These are phyloP conservation scores for Macrotrachela quadricornifera DNA, from an alignment of 1,140 invertebrate species.

Conservation along the genomic window DNA sequence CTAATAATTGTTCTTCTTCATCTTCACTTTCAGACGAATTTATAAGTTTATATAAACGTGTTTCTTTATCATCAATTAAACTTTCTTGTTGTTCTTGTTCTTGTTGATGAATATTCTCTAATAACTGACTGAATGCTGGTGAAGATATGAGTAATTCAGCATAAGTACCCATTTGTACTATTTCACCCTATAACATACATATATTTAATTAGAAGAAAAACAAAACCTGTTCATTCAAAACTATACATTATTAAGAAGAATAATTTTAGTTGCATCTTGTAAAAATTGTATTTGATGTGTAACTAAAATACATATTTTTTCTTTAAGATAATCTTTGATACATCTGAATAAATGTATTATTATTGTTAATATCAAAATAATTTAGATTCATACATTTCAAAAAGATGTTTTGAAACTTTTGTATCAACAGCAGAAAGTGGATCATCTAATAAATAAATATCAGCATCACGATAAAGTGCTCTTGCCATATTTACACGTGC, in stretches of 20 bases:
- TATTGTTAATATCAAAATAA: too few relatives aligned
- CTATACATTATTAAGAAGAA: too few relatives aligned
- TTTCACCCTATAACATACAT: too few relatives aligned
- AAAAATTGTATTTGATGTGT: slow-evolving; percentile 67
- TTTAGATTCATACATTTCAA: slow-evolving; percentile 37
- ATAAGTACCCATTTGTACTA: too few relatives aligned
- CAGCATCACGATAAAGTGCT: slow-evolving; percentile 67
- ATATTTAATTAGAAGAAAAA: too few relatives aligned
- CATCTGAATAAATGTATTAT: slow-evolving; percentile 15
- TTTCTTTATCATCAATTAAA: too few relatives aligned
- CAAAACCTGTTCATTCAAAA: too few relatives aligned
- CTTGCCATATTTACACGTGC: slow-evolving; percentile 80
- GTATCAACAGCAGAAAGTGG: slow-evolving; percentile 80
- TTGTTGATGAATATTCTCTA: too few relatives aligned
- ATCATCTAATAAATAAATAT: slow-evolving; percentile 80
- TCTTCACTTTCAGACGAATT: neutral
- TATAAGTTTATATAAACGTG: too few relatives aligned
- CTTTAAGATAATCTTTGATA: slow-evolving; percentile 40
- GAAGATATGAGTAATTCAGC: too few relatives aligned
- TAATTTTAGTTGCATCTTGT: slow-evolving; percentile 46
- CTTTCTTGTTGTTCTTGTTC: too few relatives aligned
- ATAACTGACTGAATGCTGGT: too few relatives aligned
- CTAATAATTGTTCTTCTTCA: neutral
- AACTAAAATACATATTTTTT: slow-evolving; percentile 54
- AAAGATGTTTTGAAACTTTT: slow-evolving; percentile 82